A percentile compares a stretch with the other conserved stretches of the same genome.
phyloP scores from a whole-genome alignment of 2,888 invertebrate genomes.

The Eupithecia exiguata region DNA sequence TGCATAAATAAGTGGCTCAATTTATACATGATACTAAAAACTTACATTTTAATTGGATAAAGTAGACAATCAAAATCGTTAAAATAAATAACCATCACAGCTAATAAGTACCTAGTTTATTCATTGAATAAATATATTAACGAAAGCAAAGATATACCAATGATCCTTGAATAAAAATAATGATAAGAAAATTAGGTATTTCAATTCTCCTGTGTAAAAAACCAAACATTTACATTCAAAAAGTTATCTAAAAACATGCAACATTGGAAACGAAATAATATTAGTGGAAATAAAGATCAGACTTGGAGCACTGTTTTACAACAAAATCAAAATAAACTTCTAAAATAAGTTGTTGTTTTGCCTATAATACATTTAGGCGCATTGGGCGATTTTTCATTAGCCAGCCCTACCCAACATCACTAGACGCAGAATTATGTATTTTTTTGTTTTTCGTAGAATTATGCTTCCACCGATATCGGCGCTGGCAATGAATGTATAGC shows the following conservation, averaged over 20 bases:
- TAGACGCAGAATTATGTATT: not conserved
- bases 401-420: not conserved
- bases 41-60: conserved; percentile 32
- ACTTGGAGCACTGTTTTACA: conserved; percentile 34
- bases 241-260: conserved; percentile 38
- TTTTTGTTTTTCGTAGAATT: not conserved
- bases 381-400: not conserved
- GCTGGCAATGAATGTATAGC: not conserved
- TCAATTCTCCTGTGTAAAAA: conserved; percentile 21
- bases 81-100: conserved; percentile 43
- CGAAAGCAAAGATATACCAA: conserved; percentile 14
- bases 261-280: conserved; percentile 21
- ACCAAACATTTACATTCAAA: conserved; percentile 26
- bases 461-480: not conserved
- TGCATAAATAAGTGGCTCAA: conserved; percentile 45
- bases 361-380: not conserved
- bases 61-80: conserved; percentile 34
- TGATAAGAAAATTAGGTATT: conserved; percentile 13
- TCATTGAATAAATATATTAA: conserved; percentile 21
- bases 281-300: conserved; percentile 18
- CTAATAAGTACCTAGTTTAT: conserved; percentile 26
- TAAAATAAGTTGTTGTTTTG: conserved; percentile 44
- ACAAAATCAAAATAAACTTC: conserved; percentile 51
- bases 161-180: conserved; percentile 18
- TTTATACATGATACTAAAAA: conserved; percentile 41